Evolutionary conservation across 2,797 vertebrate genomes (phyloP), one percentile per base, ranked within the genome.

Genomic region (Craterocephalus amniculus): DNA sequence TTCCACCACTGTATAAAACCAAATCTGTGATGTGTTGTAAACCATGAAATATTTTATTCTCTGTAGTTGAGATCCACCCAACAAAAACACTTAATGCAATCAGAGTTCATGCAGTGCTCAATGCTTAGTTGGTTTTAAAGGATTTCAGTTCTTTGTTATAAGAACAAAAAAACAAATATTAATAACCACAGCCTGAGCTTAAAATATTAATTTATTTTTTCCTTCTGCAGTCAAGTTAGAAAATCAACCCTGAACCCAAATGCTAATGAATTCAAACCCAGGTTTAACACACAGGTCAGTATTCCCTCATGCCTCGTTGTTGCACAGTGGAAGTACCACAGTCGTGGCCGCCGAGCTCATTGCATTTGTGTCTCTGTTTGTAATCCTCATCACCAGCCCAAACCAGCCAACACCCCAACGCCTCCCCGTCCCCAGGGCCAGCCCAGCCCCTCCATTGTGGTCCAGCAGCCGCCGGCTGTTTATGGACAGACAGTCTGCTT

Each of bases 231-330:
- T 91, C 97, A 98, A 96, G 96, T 99, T 78, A 96, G 96, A 90
- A 99, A 99, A 93, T 99, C 97, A 61, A 99, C 98, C 29, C 89
- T 99, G 87, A 99, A 99, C 90, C 98, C 98, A 57, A 99, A 99
- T 74, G 98, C 98, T 73, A 98, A 99, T 85, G 98, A 99, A 83
- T 99, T 99, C 92, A 99, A 99, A 87, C 98, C 98, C 78, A 95
- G 97, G 76, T 97, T 98, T 86, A 94, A 92, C 82, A 92, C 96
- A 78, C 97, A 97, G 90, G 98, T 99, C 89, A 93, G 95, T 88
- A 22, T 58, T 2, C 1, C 16, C 16, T 2, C 0, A 48, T 52
- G 35, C 56, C 66, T 31, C 38, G 14, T 60, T 4, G 18, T 55
- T 16, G 22, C 10, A 49, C n/a, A 22, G n/a, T 49, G 8, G 9